Base-by-base conservation (phyloP, 2,888 invertebrate species). In the Monopis laevigella region DNA sequence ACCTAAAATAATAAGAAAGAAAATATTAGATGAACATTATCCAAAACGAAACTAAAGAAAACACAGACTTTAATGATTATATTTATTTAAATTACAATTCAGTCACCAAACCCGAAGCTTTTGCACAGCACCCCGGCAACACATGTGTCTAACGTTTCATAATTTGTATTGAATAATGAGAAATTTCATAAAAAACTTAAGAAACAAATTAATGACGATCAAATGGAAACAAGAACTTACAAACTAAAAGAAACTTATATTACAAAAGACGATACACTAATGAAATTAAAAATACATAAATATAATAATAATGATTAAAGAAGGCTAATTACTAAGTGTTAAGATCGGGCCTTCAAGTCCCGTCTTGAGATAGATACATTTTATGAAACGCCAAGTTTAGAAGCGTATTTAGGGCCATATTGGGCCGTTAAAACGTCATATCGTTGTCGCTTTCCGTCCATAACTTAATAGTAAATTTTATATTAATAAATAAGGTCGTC, bases 201-300 rank as follows among this genome's bases (percentile, higher is more conserved):
- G 19, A 30, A 50, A 49, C 49, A 56, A 56, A 52, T 56, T 50
- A 56, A 56, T 62, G 65, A 58, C 49, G 45, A 52, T 51, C 6
- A 34, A 34, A 14, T 29, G 29, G n/a, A 59, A 30, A 16, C 12
- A 29, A 16, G 48, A 58, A 62, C 73, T 70, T 75, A 77, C 52
- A 59, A 55, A 60, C 74, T 75, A 73, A 48, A 51, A 61, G 68
- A 68, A 71, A 75, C 62, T 24, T 77, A 78, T 77, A 58, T 67
- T 75, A 78, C 75, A 75, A 75, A 66, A 77, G 66, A 59, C 52
- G 54, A 50, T 50, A 54, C 51, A 43, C 46, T 46, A 48, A 48
- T 50, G 42, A 21, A 41, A 27, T 40, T 36, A 21, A 8, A 13
- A 34, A 4, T 18, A 29, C n/a, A 21, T 39, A 28, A 28, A 40